These are phyloP conservation scores for Ctenopoma multispine DNA, from an alignment of 2,797 vertebrate genomes.

Conservation along the genomic window DNA sequence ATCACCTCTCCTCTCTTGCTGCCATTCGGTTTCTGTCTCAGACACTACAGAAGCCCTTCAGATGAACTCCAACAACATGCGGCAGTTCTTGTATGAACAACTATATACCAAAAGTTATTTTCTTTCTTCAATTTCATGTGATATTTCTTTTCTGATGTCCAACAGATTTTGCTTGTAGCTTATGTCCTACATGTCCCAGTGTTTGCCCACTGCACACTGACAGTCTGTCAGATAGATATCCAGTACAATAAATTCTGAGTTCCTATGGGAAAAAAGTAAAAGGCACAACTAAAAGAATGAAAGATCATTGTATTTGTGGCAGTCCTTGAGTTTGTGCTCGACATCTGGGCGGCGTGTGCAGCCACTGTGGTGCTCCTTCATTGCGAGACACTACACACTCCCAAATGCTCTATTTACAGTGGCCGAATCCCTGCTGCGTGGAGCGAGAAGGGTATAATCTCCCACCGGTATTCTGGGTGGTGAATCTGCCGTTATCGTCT, in stretches of 20 bases:
- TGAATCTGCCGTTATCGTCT: conserved; percentile 64
- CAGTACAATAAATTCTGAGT: conserved; percentile 35
- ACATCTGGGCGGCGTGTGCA: conserved; percentile 43
- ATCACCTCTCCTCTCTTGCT: conserved; percentile 40
- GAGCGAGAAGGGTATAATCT: conserved; percentile 79
- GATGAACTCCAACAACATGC: conserved; percentile 6
- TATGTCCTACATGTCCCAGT: conserved; percentile 44
- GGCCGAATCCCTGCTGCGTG: conserved; percentile 71
- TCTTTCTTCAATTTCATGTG: conserved; percentile 8
- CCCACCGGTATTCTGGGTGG: conserved; percentile 76
- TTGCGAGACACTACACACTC: conserved; percentile 72
- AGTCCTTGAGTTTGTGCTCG: conserved; percentile 71
- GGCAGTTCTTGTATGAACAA: neutral
- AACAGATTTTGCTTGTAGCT: conserved; percentile 55
- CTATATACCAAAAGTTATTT: conserved; percentile 19
- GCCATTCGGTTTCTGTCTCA: conserved; percentile 35
- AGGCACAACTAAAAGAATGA: conserved; percentile 61
- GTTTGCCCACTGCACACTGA: conserved; percentile 44
- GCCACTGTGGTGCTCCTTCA: conserved; percentile 64
- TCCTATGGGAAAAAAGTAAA: conserved; percentile 42
- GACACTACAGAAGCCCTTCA: conserved; percentile 41
- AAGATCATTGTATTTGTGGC: conserved; percentile 70
- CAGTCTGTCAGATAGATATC: conserved; percentile 67
- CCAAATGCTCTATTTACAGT: conserved; percentile 75
- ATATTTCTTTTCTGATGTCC: conserved; percentile 49